A percentile compares a stretch with the other conserved stretches of the same genome.
phyloP scores from a whole-genome alignment of 2,113 vertebrate species.

The Leuciscus idus region DNA sequence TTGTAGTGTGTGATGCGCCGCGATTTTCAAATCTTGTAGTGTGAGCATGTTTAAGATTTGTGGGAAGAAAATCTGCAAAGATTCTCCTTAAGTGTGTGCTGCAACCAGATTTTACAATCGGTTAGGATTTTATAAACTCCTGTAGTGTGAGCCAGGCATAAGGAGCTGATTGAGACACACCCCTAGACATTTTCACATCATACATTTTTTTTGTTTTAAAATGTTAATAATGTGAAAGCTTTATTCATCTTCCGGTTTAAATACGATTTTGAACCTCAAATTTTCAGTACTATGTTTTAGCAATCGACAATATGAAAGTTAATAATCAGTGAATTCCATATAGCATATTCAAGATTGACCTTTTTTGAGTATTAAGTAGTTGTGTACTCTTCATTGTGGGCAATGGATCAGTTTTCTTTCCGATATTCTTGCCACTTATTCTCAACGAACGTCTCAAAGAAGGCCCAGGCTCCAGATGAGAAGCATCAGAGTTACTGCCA shows the following conservation, averaged over 20 bases:
- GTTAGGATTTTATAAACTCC: too few species aligned
- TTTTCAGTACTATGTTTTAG: not conserved
- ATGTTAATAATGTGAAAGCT: not conserved
- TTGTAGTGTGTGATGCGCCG: too few species aligned
- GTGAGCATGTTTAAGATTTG: too few species aligned
- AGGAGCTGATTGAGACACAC: too few species aligned
- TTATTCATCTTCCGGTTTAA: not conserved
- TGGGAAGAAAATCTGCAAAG: too few species aligned
- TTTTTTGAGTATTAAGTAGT: not conserved
- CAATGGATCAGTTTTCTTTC: not conserved
- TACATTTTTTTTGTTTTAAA: not conserved
- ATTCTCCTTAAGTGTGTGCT: too few species aligned
- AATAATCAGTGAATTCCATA: not conserved
- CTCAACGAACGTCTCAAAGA: constrained; percentile 16
- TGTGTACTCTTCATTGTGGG: not conserved
- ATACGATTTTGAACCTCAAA: not conserved
- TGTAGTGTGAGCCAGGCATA: too few species aligned
- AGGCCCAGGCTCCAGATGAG: not conserved
- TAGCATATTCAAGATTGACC: not conserved
- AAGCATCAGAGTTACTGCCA: not conserved
- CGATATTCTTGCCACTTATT: not conserved
- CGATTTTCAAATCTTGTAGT: too few species aligned
- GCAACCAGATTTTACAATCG: too few species aligned
- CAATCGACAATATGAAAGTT: not conserved
- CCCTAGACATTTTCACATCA: not conserved